phyloP scores from a whole-genome alignment of 2,888 invertebrate species.

The Lochmaea crataegi region DNA sequence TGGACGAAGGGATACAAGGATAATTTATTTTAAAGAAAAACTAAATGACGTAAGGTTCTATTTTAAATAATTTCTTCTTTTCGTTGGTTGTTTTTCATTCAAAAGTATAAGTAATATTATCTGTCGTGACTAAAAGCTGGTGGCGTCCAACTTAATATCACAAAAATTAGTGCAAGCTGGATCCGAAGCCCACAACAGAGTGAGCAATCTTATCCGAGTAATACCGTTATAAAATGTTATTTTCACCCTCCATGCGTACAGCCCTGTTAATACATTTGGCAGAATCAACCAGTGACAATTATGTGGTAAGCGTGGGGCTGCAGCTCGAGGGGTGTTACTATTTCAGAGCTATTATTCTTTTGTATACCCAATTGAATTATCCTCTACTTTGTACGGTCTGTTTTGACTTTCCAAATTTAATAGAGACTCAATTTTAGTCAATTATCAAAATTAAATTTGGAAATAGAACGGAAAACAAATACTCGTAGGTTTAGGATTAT shows the following conservation, averaged over 20 bases:
- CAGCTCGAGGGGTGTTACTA: neutral
- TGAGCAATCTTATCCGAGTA: too few relatives aligned
- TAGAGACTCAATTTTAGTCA: slow-evolving; percentile 30
- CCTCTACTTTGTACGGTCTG: slow-evolving; percentile 34
- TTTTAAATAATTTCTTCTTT: too few relatives aligned
- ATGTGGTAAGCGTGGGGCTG: slow-evolving; percentile 5
- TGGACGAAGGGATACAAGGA: too few relatives aligned
- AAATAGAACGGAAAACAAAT: neutral
- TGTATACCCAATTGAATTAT: slow-evolving; percentile 42
- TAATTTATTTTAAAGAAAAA: too few relatives aligned
- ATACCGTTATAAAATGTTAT: too few relatives aligned
- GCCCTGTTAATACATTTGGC: slow-evolving; percentile 4
- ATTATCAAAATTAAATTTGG: slow-evolving; percentile 37
- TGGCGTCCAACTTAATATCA: too few relatives aligned
- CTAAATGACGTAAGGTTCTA: too few relatives aligned
- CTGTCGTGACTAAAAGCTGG: too few relatives aligned
- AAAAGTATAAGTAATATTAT: too few relatives aligned
- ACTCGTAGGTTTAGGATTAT: neutral
- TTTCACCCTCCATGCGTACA: neutral
- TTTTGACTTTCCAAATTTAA: slow-evolving; percentile 42
- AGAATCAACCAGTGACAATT: slow-evolving; percentile 9
- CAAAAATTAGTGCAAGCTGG: too few relatives aligned
- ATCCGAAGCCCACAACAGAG: too few relatives aligned
- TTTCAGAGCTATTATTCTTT: slow-evolving; percentile 38
- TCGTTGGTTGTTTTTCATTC: too few relatives aligned